Evolutionary conservation across 2,888 invertebrate species (phyloP), one percentile per base, ranked within the genome.

Genomic region (Cataglyphis rosenhaueri): DNA sequence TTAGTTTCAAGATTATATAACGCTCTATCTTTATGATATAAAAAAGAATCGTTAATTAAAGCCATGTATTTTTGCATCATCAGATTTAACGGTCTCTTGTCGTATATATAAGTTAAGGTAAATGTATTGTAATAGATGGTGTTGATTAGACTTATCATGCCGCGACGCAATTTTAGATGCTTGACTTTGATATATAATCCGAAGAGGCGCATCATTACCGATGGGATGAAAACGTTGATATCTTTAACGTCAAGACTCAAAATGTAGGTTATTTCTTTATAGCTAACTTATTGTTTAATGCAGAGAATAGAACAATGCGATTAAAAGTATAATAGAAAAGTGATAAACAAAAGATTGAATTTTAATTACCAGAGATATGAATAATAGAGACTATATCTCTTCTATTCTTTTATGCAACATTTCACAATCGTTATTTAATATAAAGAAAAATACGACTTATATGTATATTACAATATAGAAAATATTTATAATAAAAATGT

Each of bases 1-100:
- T 35, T 44, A 52, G 4, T 29, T 78, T 10, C 32, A 70, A 59
- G 18, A 18, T 44, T 71, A 44, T 52, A 52, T 4, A 41, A 15
- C 29, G 44, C 21, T 59, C 32, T 32, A 21, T 57, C 25, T 2
- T 29, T 70, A 59, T 29, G 10, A 25, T 41, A 15, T 52, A 52
- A 79, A 44, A 78, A 32, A 21, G 15, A 41, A 32, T 44, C n/a
- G 32, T 79, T 71, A 71, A 79, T 79, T 79, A 71, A 59, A 59
- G 12, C 8, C 2, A 0, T 18, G n/a, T 44, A 18, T 18, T 61
- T 59, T 44, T 32, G 18, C 3, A n/a, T 35, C 18, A 18, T 68
- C 29, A 21, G 15, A 18, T 57, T 8, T 78, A 78, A 78, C 18
- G 38, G 35, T 71, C 18, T 1, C 9, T 61, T 25, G 35, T 57